These are phyloP conservation scores for Microdon myrmicae DNA, from an alignment of 2,888 invertebrate genomes.

Conservation along the genomic window DNA sequence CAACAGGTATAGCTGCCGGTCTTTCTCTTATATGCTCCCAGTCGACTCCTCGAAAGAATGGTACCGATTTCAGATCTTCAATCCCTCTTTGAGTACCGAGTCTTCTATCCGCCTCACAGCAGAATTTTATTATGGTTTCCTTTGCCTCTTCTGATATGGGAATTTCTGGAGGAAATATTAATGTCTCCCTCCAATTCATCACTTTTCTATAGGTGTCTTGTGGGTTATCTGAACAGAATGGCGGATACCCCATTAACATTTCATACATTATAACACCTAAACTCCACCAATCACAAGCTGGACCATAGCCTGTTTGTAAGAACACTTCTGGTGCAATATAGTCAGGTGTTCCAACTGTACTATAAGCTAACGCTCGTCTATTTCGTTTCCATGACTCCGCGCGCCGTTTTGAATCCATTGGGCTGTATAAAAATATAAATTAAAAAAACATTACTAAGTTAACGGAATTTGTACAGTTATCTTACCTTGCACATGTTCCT, in stretches of 20 bases:
- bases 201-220: conserved; percentile 77
- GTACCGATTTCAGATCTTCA: conserved; percentile 91
- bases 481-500: conserved; percentile 66
- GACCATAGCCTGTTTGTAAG: conserved; percentile 96
- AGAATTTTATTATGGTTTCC: conserved; percentile 94
- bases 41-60: conserved; percentile 97
- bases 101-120: conserved; percentile 95
- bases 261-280: conserved; percentile 99
- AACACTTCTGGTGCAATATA: conserved; percentile 99
- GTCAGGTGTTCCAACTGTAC: conserved; percentile 97
- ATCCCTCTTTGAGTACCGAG: conserved; percentile 89
- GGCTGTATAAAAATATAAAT: conserved; percentile 66
- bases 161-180: conserved; percentile 98
- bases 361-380: conserved; percentile 92
- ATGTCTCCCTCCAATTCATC: conserved; percentile 99
- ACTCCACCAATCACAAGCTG: conserved; percentile 99
- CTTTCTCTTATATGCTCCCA: conserved; percentile 99
- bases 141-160: conserved; percentile 98
- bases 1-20: conserved; percentile 97
- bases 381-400: conserved; percentile 99
- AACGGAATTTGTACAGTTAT: not conserved
- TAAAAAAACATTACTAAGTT: not conserved
- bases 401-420: conserved; percentile 97
- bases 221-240: conserved; percentile 95
- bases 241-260: conserved; percentile 99